Base-by-base conservation (phyloP, 2,888 invertebrate species). In the Clunio marinus region DNA sequence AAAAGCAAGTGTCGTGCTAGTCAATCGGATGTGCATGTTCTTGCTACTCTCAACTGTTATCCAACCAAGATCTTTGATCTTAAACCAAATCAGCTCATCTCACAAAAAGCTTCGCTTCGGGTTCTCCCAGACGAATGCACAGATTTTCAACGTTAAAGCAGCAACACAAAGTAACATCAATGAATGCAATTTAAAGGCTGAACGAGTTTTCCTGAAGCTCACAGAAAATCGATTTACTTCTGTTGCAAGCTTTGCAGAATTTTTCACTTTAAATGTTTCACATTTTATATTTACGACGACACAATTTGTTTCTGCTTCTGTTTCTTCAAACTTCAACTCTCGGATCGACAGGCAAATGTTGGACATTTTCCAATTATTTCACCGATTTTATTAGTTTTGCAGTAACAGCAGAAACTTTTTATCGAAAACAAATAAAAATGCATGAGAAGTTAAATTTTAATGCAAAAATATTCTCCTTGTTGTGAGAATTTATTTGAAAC, bases 161-260 rank as follows among this genome's bases (percentile, higher is more conserved):
- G 27, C 27, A 20, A n/a, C 5, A 8, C 22, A 60, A 20, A 24
- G 37, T 22, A 60, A 37, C 60, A 28, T 13, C 5, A n/a, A 2
- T 35, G 22, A 27, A 46, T 25, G 46, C 46, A 45, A 45, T 65
- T 65, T 65, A 10, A n/a, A 25, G 45, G 63, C 13, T 63, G 41
- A 63, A 41, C 22, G 63, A 60, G 32, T 7, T 22, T 22, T 8
- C n/a, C 17, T n/a, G n/a, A n/a, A n/a, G n/a, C n/a, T n/a, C n/a
- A n/a, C n/a, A 17, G 22, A 13, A 17, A 51, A 22, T 51, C 51
- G 51, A 17, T 17, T 51, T 51, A n/a, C 51, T 51, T 51, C 51
- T 17, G 17, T 41, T 51, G 51, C 17, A 22, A 51, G 51, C 45
- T 45, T 15, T 4, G n/a, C 45, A 15, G 15, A 45, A 45, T 10